Evolutionary conservation across 30 jellyfish, hydroid and myxozoan genomes (phyloP).

Genomic region (Aurelia sp.): DNA sequence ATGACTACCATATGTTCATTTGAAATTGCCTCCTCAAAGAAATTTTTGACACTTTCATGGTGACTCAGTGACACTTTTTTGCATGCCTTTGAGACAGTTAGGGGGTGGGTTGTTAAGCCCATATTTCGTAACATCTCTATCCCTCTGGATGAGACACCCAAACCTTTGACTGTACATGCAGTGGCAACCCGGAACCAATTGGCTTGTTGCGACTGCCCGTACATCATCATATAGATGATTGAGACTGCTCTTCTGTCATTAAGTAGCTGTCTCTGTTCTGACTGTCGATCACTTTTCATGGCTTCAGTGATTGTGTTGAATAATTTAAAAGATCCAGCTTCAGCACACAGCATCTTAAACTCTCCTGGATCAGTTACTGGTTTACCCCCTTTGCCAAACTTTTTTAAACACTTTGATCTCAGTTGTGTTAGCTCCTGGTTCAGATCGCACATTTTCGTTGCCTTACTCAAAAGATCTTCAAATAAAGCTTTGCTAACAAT

Average conservation of each 20-base stretch:
- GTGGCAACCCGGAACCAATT: constrained; percentile 32
- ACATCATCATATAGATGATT: constrained; percentile 13
- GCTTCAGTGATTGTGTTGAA: constrained; percentile 1
- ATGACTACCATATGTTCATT: constrained; percentile 5
- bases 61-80: background rate
- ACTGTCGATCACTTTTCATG: background rate
- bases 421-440: constrained; percentile 2
- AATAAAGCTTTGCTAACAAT: too few species aligned
- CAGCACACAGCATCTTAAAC: constrained; percentile 10
- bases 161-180: background rate
- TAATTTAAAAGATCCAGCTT: constrained; percentile 18
- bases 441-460: too few species aligned
- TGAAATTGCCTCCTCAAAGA: constrained; percentile 12
- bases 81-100: background rate
- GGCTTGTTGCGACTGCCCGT: constrained; percentile 41
- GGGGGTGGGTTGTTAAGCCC: constrained; percentile 17
- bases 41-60: constrained; percentile 1
- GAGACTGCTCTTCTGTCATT: constrained; percentile 22
- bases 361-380: constrained; percentile 26
- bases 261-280: constrained; percentile 12
- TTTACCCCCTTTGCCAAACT: constrained; percentile 21
- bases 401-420: background rate
- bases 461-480: too few species aligned
- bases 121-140: constrained; percentile 2
- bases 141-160: constrained; percentile 19